Evolutionary conservation across 2,888 invertebrate genomes (phyloP).

Genomic region (Agonopterix alstromeriana): DNA sequence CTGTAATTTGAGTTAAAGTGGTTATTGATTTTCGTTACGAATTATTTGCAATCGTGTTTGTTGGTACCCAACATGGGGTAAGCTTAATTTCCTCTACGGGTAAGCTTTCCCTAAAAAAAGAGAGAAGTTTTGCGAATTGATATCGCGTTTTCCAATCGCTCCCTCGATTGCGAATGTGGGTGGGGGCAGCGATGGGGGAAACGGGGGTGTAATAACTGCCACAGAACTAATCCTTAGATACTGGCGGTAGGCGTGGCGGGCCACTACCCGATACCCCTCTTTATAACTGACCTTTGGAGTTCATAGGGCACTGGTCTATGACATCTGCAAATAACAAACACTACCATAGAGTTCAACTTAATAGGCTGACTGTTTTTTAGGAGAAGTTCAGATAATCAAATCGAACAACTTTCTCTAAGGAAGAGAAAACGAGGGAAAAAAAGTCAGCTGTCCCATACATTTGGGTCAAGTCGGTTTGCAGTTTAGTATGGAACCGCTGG

Average conservation of each 20-base stretch:
- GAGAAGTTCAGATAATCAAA: too few species aligned
- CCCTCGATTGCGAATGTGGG: slow-evolving; percentile 26
- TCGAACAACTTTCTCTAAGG: too few species aligned
- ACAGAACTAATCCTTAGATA: slow-evolving; percentile 43
- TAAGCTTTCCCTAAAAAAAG: slow-evolving; percentile 24
- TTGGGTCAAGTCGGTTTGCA: too few species aligned
- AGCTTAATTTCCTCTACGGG: slow-evolving; percentile 43
- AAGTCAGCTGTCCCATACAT: too few species aligned
- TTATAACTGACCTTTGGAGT: slow-evolving; percentile 27
- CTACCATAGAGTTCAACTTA: too few species aligned
- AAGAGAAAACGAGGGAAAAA: too few species aligned
- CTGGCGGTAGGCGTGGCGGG: slow-evolving; percentile 12
- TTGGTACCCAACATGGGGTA: slow-evolving; percentile 5
- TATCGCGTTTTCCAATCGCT: slow-evolving; percentile 50
- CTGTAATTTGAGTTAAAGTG: too few species aligned
- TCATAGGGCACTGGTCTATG: background rate
- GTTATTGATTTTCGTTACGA: too few species aligned
- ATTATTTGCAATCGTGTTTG: too few species aligned
- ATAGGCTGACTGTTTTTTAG: too few species aligned
- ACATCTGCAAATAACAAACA: background rate
- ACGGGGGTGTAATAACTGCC: slow-evolving; percentile 40
- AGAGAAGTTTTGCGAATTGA: slow-evolving; percentile 46
- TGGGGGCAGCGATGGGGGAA: slow-evolving; percentile 13
- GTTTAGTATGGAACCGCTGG: too few species aligned
- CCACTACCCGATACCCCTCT: slow-evolving; percentile 22